These are phyloP conservation scores for Drosophila takahashii DNA, from an alignment of 1,140 invertebrate genomes.

Conservation along the genomic window DNA sequence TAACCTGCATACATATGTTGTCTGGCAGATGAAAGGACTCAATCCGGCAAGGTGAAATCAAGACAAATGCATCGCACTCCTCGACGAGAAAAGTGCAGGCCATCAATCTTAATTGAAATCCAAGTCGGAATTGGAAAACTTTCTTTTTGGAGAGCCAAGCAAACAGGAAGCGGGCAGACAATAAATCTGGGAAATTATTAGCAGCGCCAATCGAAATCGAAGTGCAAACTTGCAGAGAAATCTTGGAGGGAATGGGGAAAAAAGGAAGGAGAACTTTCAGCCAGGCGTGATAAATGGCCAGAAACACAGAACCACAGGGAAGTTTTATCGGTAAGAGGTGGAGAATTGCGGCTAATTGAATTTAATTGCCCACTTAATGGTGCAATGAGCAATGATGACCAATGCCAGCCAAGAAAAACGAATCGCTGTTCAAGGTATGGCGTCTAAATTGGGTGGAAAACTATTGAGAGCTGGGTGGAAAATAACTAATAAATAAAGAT, in stretches of 20 bases:
- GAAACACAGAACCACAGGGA: conserved; percentile 9
- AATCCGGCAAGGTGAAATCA: conserved; percentile 69
- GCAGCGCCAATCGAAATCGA: conserved; percentile 53
- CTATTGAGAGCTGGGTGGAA: background rate
- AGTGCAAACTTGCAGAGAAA: conserved; percentile 42
- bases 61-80: conserved; percentile 66
- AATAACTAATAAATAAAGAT: conserved; percentile 20
- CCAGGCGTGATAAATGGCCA: conserved; percentile 55
- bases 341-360: conserved; percentile 63
- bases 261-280: conserved; percentile 1
- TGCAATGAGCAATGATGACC: conserved; percentile 55
- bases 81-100: conserved; percentile 8
- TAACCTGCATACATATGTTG: conserved; percentile 36
- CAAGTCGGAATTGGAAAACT: conserved; percentile 42
- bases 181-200: conserved; percentile 77
- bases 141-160: conserved; percentile 24
- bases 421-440: conserved; percentile 26
- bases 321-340: conserved; percentile 2
- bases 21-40: conserved; percentile 43
- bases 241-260: background rate
- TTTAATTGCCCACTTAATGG: conserved; percentile 77
- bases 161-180: conserved; percentile 37
- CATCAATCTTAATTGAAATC: conserved; percentile 54
- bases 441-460: background rate
- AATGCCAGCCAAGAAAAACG: conserved; percentile 29